These are phyloP conservation scores for Cyphomyrmex costatus DNA, from an alignment of 1,140 invertebrate genomes.

Conservation along the genomic window DNA sequence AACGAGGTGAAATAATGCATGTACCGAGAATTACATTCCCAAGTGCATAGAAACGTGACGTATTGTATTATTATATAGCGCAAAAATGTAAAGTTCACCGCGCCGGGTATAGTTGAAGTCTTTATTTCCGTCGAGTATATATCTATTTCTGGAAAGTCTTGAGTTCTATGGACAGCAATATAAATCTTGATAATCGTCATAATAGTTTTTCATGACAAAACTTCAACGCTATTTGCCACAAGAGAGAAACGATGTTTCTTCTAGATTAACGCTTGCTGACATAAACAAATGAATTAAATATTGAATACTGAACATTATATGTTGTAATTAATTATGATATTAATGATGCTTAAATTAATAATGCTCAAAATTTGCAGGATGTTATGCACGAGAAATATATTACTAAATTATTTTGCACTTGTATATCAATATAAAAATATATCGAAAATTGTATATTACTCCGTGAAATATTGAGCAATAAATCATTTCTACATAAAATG, in stretches of 20 bases:
- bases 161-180: slow-evolving; percentile 30
- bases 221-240: neutral
- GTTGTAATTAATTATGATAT: neutral
- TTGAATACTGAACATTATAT: neutral
- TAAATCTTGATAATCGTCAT: slow-evolving; percentile 50
- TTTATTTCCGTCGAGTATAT: slow-evolving; percentile 44
- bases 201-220: slow-evolving; percentile 22
- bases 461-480: neutral
- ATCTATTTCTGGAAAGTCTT: slow-evolving; percentile 51
- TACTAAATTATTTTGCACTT: neutral
- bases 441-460: neutral
- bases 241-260: neutral
- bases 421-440: neutral
- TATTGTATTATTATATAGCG: slow-evolving; percentile 1
- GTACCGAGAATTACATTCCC: slow-evolving; percentile 16
- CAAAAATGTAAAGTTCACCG: slow-evolving; percentile 44
- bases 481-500: slow-evolving; percentile 15
- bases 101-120: slow-evolving; percentile 44
- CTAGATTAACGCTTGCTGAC: neutral
- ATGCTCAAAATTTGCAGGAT: neutral
- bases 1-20: slow-evolving; percentile 2
- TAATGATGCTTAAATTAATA: neutral
- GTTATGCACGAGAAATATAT: neutral
- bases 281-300: slow-evolving; percentile 28
- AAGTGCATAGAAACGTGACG: slow-evolving; percentile 31